phyloP scores from a whole-genome alignment of 1,140 invertebrate species.

The Apis laboriosa region DNA sequence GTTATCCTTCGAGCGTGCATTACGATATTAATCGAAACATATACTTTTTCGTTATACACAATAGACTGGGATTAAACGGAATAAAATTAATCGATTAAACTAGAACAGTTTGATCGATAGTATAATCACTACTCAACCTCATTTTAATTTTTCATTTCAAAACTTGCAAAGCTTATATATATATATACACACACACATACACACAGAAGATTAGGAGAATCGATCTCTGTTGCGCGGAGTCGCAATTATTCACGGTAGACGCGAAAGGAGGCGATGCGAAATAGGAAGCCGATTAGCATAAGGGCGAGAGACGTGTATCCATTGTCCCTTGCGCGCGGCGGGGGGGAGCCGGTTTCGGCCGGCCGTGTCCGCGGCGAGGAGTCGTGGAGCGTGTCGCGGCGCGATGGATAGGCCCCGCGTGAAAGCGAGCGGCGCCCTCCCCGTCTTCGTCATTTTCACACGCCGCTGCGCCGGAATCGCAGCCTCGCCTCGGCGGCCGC shows the following conservation, averaged over 20 bases:
- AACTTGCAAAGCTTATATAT: too few relatives aligned
- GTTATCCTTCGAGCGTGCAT: too few relatives aligned
- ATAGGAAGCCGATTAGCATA: slow-evolving; percentile 73
- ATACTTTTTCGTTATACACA: too few relatives aligned
- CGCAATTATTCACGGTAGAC: slow-evolving; percentile 45
- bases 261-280: slow-evolving; percentile 53
- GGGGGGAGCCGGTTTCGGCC: slow-evolving; percentile 61
- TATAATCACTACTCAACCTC: too few relatives aligned
- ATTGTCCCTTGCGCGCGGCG: slow-evolving; percentile 52
- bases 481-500: slow-evolving; percentile 9
- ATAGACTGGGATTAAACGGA: too few relatives aligned
- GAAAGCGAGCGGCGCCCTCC: slow-evolving; percentile 63
- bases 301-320: slow-evolving; percentile 29
- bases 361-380: slow-evolving; percentile 56
- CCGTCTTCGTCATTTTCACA: slow-evolving; percentile 69
- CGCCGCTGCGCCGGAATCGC: slow-evolving; percentile 65
- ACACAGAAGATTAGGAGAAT: too few relatives aligned
- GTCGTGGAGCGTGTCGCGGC: slow-evolving; percentile 69
- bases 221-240: too few relatives aligned
- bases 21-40: too few relatives aligned
- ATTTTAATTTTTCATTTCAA: too few relatives aligned
- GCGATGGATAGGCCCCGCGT: slow-evolving; percentile 61
- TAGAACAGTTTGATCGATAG: too few relatives aligned
- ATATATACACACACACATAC: too few relatives aligned
- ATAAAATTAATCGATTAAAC: too few relatives aligned